Conservation (phyloP, 2,113 vertebrate genomes). For the Paedocypris sp. region DNA sequence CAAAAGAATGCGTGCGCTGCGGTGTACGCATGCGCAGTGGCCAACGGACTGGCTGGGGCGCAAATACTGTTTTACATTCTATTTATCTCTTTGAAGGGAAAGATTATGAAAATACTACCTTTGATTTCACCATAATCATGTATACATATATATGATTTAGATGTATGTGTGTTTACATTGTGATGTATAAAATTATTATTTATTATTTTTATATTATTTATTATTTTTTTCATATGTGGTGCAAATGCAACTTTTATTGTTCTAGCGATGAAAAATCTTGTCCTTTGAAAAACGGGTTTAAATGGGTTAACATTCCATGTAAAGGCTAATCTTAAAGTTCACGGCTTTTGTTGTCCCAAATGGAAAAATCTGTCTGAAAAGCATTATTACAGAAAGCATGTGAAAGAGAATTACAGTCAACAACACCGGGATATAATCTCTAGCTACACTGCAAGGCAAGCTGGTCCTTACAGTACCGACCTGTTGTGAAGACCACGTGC, state of each 20-base stretch:
- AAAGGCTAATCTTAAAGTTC: background rate
- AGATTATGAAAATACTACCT: too few relatives aligned
- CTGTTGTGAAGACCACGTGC: background rate
- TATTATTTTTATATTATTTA: too few relatives aligned
- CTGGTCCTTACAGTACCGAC: background rate
- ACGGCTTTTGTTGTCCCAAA: background rate
- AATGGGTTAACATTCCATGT: background rate
- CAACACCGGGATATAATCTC: conserved; percentile 4
- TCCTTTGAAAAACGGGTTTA: too few relatives aligned
- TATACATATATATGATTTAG: too few relatives aligned
- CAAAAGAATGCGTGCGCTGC: background rate
- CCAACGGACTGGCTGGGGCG: background rate
- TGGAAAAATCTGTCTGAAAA: background rate
- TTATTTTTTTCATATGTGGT: too few relatives aligned
- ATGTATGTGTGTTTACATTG: too few relatives aligned
- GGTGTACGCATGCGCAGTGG: background rate
- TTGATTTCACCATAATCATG: too few relatives aligned
- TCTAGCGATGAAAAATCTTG: too few relatives aligned
- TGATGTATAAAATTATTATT: too few relatives aligned
- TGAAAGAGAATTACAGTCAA: conserved; percentile 1
- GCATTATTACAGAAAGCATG: background rate
- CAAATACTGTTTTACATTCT: background rate
- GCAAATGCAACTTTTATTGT: too few relatives aligned
- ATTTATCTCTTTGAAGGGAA: too few relatives aligned
- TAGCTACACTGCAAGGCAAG: background rate